Evolutionary conservation across 2,888 invertebrate species (phyloP).

Genomic region (Zonitis immaculata): DNA sequence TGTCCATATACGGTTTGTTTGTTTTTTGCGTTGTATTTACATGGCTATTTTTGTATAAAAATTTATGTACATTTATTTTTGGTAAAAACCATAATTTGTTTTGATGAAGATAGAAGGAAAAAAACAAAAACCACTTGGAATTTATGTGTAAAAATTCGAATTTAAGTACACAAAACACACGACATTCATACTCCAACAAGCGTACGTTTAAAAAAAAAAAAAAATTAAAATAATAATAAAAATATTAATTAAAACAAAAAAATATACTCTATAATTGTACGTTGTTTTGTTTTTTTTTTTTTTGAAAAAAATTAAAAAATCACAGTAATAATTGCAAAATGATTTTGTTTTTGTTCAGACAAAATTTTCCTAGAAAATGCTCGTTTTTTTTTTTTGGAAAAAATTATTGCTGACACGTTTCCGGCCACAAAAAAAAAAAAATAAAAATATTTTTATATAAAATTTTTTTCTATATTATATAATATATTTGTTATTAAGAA

Average conservation of each 20-base stretch:
- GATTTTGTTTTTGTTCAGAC: no score
- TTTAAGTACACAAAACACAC: background rate
- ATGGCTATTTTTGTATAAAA: no score
- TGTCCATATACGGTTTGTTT: no score
- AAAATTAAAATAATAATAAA: constrained; percentile 1
- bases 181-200: background rate
- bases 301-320: constrained; percentile 13
- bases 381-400: constrained; percentile 9
- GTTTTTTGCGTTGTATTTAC: no score
- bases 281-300: constrained; percentile 9
- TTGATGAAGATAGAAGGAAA: background rate
- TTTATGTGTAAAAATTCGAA: background rate
- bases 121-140: no score
- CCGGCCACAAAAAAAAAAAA: background rate
- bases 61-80: constrained; percentile 2
- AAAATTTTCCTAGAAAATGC: no score
- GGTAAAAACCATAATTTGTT: background rate
- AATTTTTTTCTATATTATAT: background rate
- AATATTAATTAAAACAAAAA: background rate
- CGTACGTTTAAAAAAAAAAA: background rate
- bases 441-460: background rate
- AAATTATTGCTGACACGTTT: constrained; percentile 2
- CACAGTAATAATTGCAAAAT: constrained; percentile 21
- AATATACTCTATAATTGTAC: constrained; percentile 9
- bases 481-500: background rate